Evolutionary conservation across 2,888 invertebrate genomes (phyloP), one percentile per base, ranked within the genome.

Genomic region (Syrphus vitripennis): DNA sequence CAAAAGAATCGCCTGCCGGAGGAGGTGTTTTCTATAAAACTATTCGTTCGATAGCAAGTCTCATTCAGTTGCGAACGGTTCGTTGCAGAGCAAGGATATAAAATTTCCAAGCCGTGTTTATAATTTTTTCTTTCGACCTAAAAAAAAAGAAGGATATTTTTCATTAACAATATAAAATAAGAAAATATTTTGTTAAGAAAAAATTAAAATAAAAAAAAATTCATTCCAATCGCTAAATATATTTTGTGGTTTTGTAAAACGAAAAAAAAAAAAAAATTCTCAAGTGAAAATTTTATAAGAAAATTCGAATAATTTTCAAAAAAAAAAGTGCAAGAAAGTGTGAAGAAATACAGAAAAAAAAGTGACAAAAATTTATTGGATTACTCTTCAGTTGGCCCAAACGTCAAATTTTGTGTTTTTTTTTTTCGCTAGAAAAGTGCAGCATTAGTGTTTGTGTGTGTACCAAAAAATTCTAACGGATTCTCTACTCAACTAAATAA

Each of bases 31-130:
- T 91, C 90, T 92, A 92, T 92, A 92, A 92, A 91, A 92, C 90
- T 91, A 90, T 90, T 90, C 89, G 90, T 80, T 90, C 89, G 90
- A 90, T 89, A 90, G 91, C 90, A 91, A 90, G 90, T 90, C 90
- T 90, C 90, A 91, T 92, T 92, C 92, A 92, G 92, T 92, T 90
- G 91, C 90, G 90, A 90, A 91, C 90, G 91, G 90, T 90, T 90
- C 90, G 91, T 92, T 90, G 90, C 88, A 89, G 88, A 89, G 89
- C 72, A 86, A 87, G 69, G 86, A 87, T 76, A 83, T 80, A 37
- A 55, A 31, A 50, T 53, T 61, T 70, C 40, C 42, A 26, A 37
- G 50, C 9, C 48, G 79, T 75, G 79, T 76, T 70, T 37, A 21
- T 3, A 59, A 59, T 37, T 40, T 29, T n/a, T 45, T 75, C 10